phyloP scores from a whole-genome alignment of 2,888 invertebrate genomes.

The Apeira syringaria region DNA sequence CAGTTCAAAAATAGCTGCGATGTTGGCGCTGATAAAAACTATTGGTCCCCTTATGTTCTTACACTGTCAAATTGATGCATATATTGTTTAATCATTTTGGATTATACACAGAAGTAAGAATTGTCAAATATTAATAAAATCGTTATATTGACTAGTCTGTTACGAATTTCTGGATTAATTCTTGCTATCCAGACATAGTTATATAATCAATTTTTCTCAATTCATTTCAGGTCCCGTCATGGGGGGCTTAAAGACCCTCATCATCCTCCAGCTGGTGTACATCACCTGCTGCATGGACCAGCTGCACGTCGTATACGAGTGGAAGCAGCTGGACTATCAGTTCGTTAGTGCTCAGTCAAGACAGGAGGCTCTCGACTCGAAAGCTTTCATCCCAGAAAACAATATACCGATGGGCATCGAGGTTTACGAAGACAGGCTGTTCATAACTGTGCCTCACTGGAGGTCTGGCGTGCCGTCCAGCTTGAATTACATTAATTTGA shows the following conservation, averaged over 20 bases:
- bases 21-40: too few species aligned
- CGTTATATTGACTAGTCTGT: too few species aligned
- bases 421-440: constrained; percentile 86
- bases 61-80: too few species aligned
- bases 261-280: constrained; percentile 64
- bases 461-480: constrained; percentile 89
- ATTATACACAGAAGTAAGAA: too few species aligned
- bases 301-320: constrained; percentile 87
- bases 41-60: too few species aligned
- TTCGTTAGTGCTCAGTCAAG: constrained; percentile 83
- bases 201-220: too few species aligned
- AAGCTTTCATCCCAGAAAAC: constrained; percentile 86
- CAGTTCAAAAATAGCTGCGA: too few species aligned
- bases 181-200: too few species aligned
- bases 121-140: too few species aligned
- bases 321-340: constrained; percentile 89
- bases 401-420: constrained; percentile 90
- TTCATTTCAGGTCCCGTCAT: constrained; percentile 44
- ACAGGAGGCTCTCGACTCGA: constrained; percentile 82
- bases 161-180: too few species aligned
- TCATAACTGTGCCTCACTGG: constrained; percentile 90
- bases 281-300: constrained; percentile 83
- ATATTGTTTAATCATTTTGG: too few species aligned
- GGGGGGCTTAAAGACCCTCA: constrained; percentile 58
- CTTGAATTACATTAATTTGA: constrained; percentile 88